Evolutionary conservation across 2,113 vertebrate genomes (phyloP), one percentile per base, ranked within the genome.

Genomic region (Nyctibius bracteatus): DNA sequence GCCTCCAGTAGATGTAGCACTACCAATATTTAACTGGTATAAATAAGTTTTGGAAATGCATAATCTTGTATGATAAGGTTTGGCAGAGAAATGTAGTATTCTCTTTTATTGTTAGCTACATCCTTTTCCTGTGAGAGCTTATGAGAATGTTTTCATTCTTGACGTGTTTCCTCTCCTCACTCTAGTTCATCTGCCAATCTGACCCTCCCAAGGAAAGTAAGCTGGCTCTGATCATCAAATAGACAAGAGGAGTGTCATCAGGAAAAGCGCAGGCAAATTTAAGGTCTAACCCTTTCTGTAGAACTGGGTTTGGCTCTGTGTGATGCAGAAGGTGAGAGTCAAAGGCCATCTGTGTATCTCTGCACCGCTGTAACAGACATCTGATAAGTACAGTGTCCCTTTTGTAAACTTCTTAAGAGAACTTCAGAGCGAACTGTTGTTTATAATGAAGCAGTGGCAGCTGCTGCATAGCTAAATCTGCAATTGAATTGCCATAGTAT

Each of bases 91-190:
- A 46, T 4, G 41, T 31, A 24, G 24, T 59, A 33, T 37, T 93
- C 77, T 94, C 70, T 79, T 80, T 93, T 65, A 88, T 90, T 94
- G 95, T 94, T 86, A 94, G 90, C 88, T 96, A 85, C 92, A 95
- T 92, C 94, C 96, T 94, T 96, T 97, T 96, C 94, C 94, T 96
- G 79, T 90, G 81, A 94, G 73, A 75, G 66, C 91, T 92, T 31
- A 70, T 39, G 84, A 92, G 96, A 93, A 85, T 90, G 92, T 97
- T 97, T 96, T 95, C 84, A 80, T 95, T 65, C 58, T 96, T 92
- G 89, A 52, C 81, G 6, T 81, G 90, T 88, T 96, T 96, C 95
- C 93, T 96, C 25, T 94, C 73, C 57, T 92, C 80, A 9, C 47
- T 89, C 2, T 8, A 75, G 92, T 86, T 94, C 67, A 84, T 97